These are phyloP conservation scores for Gonatopus flavifemur DNA, from an alignment of 1,140 invertebrate species.

Conservation along the genomic window DNA sequence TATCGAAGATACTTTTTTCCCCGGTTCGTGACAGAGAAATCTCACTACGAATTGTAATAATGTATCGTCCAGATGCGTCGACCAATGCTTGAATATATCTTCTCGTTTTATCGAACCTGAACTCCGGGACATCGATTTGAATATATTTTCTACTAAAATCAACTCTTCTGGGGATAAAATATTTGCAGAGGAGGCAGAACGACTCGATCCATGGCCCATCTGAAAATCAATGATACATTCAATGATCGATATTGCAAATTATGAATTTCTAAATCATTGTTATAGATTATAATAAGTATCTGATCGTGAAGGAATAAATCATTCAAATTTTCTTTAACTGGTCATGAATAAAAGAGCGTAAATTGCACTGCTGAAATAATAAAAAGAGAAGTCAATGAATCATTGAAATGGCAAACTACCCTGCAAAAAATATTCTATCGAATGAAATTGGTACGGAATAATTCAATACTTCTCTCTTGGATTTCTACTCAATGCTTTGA, in stretches of 20 bases:
- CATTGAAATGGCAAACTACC: too few relatives aligned
- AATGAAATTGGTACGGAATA: too few relatives aligned
- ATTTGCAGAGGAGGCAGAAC: constrained; percentile 49
- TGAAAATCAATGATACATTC: constrained; percentile 25
- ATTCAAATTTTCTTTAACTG: too few relatives aligned
- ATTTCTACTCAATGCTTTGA: too few relatives aligned
- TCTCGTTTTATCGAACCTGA: constrained; percentile 56
- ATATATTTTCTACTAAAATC: constrained; percentile 53
- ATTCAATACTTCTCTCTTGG: too few relatives aligned
- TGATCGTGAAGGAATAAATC: too few relatives aligned
- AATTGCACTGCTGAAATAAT: too few relatives aligned
- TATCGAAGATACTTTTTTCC: constrained; percentile 48
- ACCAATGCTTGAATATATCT: constrained; percentile 57
- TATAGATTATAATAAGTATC: too few relatives aligned
- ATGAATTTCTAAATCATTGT: too few relatives aligned
- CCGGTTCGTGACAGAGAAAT: constrained; percentile 53
- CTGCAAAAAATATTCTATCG: too few relatives aligned
- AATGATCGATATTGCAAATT: background rate
- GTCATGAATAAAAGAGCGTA: too few relatives aligned
- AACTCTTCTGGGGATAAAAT: constrained; percentile 51
- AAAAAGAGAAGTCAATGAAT: too few relatives aligned
- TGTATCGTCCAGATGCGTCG: constrained; percentile 48
- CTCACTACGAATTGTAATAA: constrained; percentile 50
- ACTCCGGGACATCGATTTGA: constrained; percentile 56
- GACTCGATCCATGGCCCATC: constrained; percentile 57